phyloP scores from a whole-genome alignment of 2,113 vertebrate species.

The Rhinolophus ferrumequinum region DNA sequence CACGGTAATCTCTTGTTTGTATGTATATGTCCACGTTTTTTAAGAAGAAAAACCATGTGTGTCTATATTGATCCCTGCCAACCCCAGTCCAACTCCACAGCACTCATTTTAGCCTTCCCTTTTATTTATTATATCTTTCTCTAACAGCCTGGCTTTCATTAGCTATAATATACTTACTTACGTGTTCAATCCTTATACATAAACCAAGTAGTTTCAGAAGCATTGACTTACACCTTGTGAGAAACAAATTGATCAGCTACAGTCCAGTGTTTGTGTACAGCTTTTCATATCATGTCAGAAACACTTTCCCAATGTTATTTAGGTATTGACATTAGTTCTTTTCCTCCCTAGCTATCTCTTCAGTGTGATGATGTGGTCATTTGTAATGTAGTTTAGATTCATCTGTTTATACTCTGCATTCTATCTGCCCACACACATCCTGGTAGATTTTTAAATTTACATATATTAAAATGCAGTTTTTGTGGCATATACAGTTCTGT shows the following conservation, averaged over 20 bases:
- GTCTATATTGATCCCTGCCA: background rate
- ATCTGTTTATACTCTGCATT: slow-evolving; percentile 10
- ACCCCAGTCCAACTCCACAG: background rate
- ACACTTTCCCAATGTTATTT: slow-evolving; percentile 5
- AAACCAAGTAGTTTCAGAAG: background rate
- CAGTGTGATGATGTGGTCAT: background rate
- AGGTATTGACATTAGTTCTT: background rate
- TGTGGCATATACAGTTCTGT: background rate
- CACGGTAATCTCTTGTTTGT: background rate
- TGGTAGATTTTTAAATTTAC: slow-evolving; percentile 57
- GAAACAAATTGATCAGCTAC: background rate
- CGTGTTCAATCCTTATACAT: background rate
- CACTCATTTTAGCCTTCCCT: background rate
- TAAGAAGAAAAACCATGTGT: background rate
- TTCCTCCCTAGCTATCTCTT: background rate
- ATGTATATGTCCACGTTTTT: background rate
- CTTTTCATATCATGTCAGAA: background rate
- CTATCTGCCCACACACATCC: slow-evolving; percentile 44
- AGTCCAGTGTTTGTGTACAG: background rate
- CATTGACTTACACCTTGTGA: background rate
- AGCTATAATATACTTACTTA: background rate
- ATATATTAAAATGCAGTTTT: slow-evolving; percentile 56
- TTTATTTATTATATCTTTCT: background rate
- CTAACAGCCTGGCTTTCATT: background rate
- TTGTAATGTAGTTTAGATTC: slow-evolving; percentile 16